Base-by-base conservation (phyloP, 30 jellyfish, hydroid and myxozoan genomes). In the Cassiopea xamachana region DNA sequence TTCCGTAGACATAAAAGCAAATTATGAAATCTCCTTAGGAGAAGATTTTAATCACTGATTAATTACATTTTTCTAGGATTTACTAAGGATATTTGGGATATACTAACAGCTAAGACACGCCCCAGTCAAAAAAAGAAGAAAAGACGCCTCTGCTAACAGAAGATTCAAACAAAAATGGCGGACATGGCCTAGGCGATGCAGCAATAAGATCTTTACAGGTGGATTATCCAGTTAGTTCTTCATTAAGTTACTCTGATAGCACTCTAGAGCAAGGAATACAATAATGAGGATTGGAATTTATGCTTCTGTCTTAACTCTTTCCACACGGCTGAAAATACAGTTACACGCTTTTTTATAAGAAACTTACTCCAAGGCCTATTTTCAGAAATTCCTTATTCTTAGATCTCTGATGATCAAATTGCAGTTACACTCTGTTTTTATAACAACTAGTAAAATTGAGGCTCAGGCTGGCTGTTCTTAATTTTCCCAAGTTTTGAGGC, bases 101-200 rank as follows among this genome's bases (percentile, higher is more conserved):
- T 17, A 51, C 51, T 78, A 18, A 48, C 75, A 43, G 46, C 75
- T 78, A 10, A 71, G 50, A 51, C 51, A 16, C 55, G 39, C 70
- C 70, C 45, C 70, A 48, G 70, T 78, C 69, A 78, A 18, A 14
- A 2, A 8, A 51, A 19, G 51, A 74, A 73, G 75, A 86, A 49
- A 62, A 60, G 94, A 77, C 94, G 89, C 89, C 94, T 67, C 61
- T 77, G 79, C 59, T 87, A 87, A 87, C 60, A 73, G 69, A 89
- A 76, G 76, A 89, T 15, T 70, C 84, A 60, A 87, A 62, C 43
- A 74, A 72, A 87, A 76, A 75, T 58, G 85, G 76, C 75, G 92
- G 91, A 84, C 72, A 79, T 71, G 92, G 92, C 92, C 85, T 82
- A 73, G 59, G 75, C n/a, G 92, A 69, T 86, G 64, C 48, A 83